phyloP scores from a whole-genome alignment of 2,888 invertebrate genomes.

The Cosmopolites sordidus region DNA sequence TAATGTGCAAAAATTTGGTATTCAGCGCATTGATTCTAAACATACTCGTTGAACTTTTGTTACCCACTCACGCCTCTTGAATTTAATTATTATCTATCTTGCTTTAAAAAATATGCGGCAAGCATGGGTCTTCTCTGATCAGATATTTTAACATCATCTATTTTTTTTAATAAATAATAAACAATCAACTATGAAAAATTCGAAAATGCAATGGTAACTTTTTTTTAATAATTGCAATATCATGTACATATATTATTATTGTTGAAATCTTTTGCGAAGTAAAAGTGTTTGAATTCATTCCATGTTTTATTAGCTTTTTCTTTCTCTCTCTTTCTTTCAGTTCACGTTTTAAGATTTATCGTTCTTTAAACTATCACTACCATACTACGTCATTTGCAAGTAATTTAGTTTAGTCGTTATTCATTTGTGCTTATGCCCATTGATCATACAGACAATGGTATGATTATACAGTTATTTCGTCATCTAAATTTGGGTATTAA shows the following conservation, averaged over 20 bases:
- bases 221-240: not conserved
- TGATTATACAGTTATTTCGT: no score
- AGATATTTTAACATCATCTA: not conserved
- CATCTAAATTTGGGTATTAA: no score
- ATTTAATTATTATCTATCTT: slow-evolving; percentile 16
- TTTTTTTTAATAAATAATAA: not conserved
- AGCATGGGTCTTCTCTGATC: not conserved
- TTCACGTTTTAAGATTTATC: not conserved
- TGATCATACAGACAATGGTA: no score
- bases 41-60: slow-evolving; percentile 20
- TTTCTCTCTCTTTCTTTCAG: not conserved
- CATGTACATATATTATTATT: no score
- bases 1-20: slow-evolving; percentile 21
- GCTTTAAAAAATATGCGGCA: not conserved
- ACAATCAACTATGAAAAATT: not conserved
- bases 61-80: slow-evolving; percentile 18
- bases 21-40: slow-evolving; percentile 19
- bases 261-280: no score
- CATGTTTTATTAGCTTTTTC: not conserved
- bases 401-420: no score
- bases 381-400: no score
- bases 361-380: not conserved
- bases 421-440: no score
- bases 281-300: no score
- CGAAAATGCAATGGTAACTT: not conserved